phyloP scores from a whole-genome alignment of 2,888 invertebrate genomes.

The Pterobdella sp. region DNA sequence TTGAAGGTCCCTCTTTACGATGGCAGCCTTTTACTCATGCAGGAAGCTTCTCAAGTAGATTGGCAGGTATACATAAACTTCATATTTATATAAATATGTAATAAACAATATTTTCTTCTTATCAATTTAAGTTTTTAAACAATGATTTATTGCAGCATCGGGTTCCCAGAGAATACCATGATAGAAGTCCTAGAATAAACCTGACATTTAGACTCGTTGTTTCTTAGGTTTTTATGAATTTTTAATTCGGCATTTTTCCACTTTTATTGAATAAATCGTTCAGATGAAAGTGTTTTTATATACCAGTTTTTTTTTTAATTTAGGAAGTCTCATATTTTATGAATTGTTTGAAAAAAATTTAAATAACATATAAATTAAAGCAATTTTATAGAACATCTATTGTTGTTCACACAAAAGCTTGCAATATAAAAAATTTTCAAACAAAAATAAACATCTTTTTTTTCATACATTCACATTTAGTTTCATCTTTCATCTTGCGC shows the following conservation, averaged over 20 bases:
- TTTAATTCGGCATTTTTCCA: background rate
- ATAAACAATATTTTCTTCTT: background rate
- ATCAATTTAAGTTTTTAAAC: background rate
- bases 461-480: background rate
- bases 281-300: background rate
- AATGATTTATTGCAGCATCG: constrained; percentile 44
- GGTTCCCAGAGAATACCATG: constrained; percentile 51
- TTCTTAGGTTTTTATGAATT: background rate
- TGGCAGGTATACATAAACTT: constrained; percentile 49
- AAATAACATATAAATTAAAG: too few species aligned
- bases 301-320: background rate
- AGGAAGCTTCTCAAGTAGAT: constrained; percentile 53
- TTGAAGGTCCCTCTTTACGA: constrained; percentile 49
- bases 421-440: background rate
- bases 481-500: background rate
- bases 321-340: background rate
- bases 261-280: background rate
- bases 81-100: background rate
- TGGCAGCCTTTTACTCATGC: constrained; percentile 54
- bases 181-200: constrained; percentile 50
- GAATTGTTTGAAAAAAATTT: background rate
- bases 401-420: background rate
- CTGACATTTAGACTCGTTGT: constrained; percentile 44
- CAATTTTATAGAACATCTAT: background rate
- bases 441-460: constrained; percentile 1